Conservation (phyloP, 2,797 vertebrate species). For the Todus mexicanus region DNA sequence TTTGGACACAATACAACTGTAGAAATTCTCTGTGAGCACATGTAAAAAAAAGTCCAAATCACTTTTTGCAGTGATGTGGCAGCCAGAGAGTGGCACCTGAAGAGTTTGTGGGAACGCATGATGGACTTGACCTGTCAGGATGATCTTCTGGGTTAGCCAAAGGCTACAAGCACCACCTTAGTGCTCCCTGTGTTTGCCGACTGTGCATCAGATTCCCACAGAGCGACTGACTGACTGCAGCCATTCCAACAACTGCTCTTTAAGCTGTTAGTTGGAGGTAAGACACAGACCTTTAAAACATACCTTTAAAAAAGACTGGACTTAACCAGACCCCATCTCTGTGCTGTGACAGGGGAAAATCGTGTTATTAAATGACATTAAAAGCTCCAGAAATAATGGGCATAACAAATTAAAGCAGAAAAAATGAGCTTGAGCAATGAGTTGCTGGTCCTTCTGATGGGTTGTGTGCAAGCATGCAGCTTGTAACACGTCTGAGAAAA, state of each 20-base stretch:
- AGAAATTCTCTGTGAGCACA: background rate
- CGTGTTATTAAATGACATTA: background rate
- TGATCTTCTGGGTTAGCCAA: background rate
- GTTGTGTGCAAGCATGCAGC: background rate
- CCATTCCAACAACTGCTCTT: background rate
- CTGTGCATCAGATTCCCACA: background rate
- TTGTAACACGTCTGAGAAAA: background rate
- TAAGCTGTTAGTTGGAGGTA: conserved; percentile 17
- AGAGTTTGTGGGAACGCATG: background rate
- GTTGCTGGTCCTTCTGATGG: background rate
- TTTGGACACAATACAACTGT: background rate
- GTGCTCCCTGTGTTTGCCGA: background rate
- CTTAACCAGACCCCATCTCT: background rate
- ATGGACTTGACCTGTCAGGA: background rate
- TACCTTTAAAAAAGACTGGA: background rate
- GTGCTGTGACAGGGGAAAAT: background rate
- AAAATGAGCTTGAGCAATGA: background rate
- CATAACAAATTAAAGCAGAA: background rate
- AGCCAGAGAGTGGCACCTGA: background rate
- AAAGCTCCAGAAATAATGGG: background rate
- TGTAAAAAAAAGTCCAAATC: background rate
- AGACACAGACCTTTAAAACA: conserved; percentile 11
- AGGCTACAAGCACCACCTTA: background rate
- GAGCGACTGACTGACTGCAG: background rate
- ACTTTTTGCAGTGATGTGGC: background rate